These are phyloP conservation scores for Mimumesa dahlbomi DNA, from an alignment of 2,888 invertebrate genomes.

Conservation along the genomic window DNA sequence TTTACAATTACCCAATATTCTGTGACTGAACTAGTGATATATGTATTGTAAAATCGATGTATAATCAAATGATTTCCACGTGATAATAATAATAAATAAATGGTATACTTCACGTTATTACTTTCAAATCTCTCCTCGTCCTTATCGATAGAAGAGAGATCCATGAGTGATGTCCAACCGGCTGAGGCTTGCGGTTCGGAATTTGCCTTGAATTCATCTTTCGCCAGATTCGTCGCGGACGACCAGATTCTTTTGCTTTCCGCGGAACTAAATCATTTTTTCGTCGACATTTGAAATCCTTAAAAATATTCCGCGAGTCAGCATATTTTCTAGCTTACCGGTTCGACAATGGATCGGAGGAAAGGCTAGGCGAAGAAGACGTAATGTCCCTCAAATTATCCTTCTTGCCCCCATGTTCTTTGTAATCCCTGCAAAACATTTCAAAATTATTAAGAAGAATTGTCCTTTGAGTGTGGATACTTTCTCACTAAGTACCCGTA, in stretches of 20 bases:
- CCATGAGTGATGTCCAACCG: slow-evolving; percentile 90
- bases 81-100: neutral
- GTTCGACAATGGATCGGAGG: slow-evolving; percentile 74
- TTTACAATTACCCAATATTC: no score
- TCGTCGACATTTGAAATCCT: neutral
- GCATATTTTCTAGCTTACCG: slow-evolving; percentile 57
- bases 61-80: neutral
- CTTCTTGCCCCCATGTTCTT: slow-evolving; percentile 91
- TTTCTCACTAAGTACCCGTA: neutral
- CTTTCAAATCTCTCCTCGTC: slow-evolving; percentile 48
- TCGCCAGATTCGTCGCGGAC: slow-evolving; percentile 86
- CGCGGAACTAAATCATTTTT: slow-evolving; percentile 11
- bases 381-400: slow-evolving; percentile 85
- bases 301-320: neutral
- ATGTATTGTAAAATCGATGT: no score
- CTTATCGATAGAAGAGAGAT: slow-evolving; percentile 82
- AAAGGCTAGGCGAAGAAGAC: slow-evolving; percentile 90
- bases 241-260: slow-evolving; percentile 86
- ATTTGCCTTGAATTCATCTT: slow-evolving; percentile 66
- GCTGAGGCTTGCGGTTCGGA: slow-evolving; percentile 53
- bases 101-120: slow-evolving; percentile 14
- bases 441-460: neutral
- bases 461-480: neutral
- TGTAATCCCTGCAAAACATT: slow-evolving; percentile 86
- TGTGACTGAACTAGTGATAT: no score